Conservation (phyloP, 2,113 vertebrate genomes). For the Osmerus eperlanus region DNA sequence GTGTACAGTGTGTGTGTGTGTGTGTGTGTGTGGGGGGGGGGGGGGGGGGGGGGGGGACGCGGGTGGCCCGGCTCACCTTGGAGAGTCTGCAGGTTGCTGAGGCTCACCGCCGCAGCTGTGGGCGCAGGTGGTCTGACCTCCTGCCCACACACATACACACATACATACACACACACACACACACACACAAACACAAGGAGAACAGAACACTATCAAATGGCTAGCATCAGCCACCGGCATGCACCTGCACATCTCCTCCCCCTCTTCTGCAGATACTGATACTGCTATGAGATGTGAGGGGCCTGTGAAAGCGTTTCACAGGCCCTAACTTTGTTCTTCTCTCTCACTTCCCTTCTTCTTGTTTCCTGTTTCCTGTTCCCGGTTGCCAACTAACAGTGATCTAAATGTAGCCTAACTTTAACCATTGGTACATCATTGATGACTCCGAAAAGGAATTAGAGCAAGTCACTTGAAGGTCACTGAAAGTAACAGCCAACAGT, state of each 20-base stretch:
- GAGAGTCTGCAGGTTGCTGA: background rate
- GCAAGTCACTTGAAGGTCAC: too few relatives aligned
- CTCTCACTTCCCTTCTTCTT: background rate
- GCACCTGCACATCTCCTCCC: background rate
- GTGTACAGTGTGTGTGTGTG: too few relatives aligned
- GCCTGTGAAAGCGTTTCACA: too few relatives aligned
- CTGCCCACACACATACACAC: constrained; percentile 38
- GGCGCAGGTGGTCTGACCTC: background rate
- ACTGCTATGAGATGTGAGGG: background rate
- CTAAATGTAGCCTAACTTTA: too few relatives aligned
- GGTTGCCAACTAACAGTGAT: too few relatives aligned
- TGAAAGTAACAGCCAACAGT: too few relatives aligned
- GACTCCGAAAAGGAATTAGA: too few relatives aligned
- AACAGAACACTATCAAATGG: background rate
- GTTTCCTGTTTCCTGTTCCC: too few relatives aligned
- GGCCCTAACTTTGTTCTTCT: background rate
- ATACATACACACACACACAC: constrained; percentile 40
- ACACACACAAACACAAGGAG: constrained; percentile 13
- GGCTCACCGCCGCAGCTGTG: background rate
- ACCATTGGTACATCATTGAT: too few relatives aligned
- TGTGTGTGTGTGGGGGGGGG: too few relatives aligned
- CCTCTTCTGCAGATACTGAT: background rate
- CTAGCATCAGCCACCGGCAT: background rate
- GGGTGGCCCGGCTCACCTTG: background rate
- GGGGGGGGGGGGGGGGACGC: too few relatives aligned